Base-by-base conservation (phyloP, 2,888 invertebrate genomes). In the Entomobrya proxima region DNA sequence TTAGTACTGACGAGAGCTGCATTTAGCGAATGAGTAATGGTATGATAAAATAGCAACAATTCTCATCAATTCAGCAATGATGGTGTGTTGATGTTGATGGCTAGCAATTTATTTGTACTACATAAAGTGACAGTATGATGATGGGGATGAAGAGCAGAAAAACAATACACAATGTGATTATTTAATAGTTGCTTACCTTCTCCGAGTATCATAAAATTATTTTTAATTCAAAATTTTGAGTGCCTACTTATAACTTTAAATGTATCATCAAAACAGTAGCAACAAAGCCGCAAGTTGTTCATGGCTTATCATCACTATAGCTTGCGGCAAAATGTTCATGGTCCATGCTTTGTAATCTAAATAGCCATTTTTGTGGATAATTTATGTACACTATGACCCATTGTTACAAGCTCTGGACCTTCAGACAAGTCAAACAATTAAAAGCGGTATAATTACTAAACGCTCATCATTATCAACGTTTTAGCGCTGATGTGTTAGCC, bases 21-120 rank as follows among this genome's bases (percentile, higher is more conserved):
- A n/a, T 67, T 67, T 67, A 24, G 40, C n/a, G 67, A 67, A 67
- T 67, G 40, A 67, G 40, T 67, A 67, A 67, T 67, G 67, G 67
- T 9, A 24, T 67, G 30, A 40, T 67, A 67, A 67, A 67, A 9
- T 40, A 67, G 37, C 32, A 40, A 67, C 37, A 67, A 67, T 58
- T 67, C 67, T 67, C 67, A 67, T 37, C 67, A 67, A 40, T n/a
- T n/a, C n/a, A n/a, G n/a, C n/a, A n/a, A n/a, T n/a, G n/a, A n/a
- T n/a, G n/a, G n/a, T n/a, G n/a, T 67, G 11, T 9, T 18, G 18
- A 52, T 21, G 40, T 11, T 40, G 37, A 40, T 67, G 21, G 67
- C 27, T 24, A n/a, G n/a, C 15, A 37, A 67, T 13, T 37, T 37
- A 21, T 21, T 4, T 55, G 24, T 24, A 55, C 21, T 55, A 21